A percentile compares a stretch with the other conserved stretches of the same genome.
These are phyloP conservation scores for Arge pagana DNA, from an alignment of 2,888 invertebrate genomes.

Conservation along the genomic window DNA sequence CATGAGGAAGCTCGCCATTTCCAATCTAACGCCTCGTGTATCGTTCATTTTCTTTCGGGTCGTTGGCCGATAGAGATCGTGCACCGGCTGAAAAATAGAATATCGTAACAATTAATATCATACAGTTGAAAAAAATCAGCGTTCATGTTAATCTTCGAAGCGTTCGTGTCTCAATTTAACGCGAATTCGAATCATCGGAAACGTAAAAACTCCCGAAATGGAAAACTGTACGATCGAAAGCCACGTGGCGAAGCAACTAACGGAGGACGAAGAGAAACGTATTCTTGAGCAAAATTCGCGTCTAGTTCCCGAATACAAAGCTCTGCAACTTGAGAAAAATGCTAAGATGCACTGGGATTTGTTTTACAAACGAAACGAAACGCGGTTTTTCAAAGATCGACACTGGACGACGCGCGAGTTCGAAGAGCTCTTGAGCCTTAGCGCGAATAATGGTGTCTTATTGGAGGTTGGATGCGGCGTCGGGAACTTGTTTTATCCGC, in stretches of 20 bases:
- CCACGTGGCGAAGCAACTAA: conserved; percentile 62
- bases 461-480: conserved; percentile 95
- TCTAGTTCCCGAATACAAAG: conserved; percentile 74
- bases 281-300: conserved; percentile 73
- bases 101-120: too few species aligned
- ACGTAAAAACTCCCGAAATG: too few species aligned
- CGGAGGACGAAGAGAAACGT: conserved; percentile 65
- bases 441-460: conserved; percentile 59
- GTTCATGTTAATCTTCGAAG: too few species aligned
- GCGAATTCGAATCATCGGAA: too few species aligned
- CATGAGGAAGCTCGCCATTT: conserved; percentile 2
- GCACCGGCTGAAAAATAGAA: too few species aligned
- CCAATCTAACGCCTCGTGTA: too few species aligned
- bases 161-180: too few species aligned
- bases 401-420: conserved; percentile 98
- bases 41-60: conserved; percentile 6
- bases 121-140: too few species aligned
- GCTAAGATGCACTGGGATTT: conserved; percentile 93
- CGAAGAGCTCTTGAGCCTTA: conserved; percentile 72
- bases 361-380: conserved; percentile 94
- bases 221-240: conserved; percentile 28
- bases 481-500: conserved; percentile 93
- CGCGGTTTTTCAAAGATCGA: conserved; percentile 91
- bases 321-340: conserved; percentile 76
- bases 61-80: too few species aligned